Evolutionary conservation across 2,113 vertebrate species (phyloP), one percentile per base, ranked within the genome.

Genomic region (Phyllopteryx taeniolatus): DNA sequence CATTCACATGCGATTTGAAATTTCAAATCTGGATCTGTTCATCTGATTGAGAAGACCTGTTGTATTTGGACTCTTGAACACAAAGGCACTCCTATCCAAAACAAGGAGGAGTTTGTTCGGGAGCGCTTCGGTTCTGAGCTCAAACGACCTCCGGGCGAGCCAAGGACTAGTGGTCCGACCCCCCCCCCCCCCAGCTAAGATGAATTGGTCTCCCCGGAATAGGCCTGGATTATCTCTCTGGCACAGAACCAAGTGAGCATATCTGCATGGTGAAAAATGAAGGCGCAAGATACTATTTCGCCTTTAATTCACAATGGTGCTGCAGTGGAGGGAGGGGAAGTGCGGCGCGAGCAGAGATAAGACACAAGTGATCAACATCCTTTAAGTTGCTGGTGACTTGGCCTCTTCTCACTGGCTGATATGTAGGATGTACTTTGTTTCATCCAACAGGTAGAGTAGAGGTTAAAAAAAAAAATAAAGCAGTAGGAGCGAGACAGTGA

Each of bases 301-400:
- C 82, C 89, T 91, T 91, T 92, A 94, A 92, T 93, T 93, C 92
- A 88, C 90, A 83, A 90, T 88, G 6, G 53, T 9, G 9, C 20
- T 7, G 53, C 86, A 90, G 91, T 91, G 91, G 53, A n/a, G 11
- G 54, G 22, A 11, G 39, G 20, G 11, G 20, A 0, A 64, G 90
- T 86, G 88, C 90, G 91, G 87, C 89, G 87, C 68, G 74, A 86
- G 77, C 70, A 33, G 87, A 70, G 90, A 94, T 93, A 94, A 93
- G 90, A 87, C 86, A 75, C 82, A 79, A 91, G 91, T 90, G 90
- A 93, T 94, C 91, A 92, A 91, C 92, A 88, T 90, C 81, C 90
- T 90, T 83, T 86, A 87, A 89, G 86, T 85, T 79, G 83, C 82
- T 33, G 68, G 79, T 74, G 86, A 89, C 83, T 81, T 53, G 64